A percentile compares a stretch with the other conserved stretches of the same genome.
These are phyloP conservation scores for Rhodinocichla rosea DNA, from an alignment of 2,113 vertebrate species.

Conservation along the genomic window DNA sequence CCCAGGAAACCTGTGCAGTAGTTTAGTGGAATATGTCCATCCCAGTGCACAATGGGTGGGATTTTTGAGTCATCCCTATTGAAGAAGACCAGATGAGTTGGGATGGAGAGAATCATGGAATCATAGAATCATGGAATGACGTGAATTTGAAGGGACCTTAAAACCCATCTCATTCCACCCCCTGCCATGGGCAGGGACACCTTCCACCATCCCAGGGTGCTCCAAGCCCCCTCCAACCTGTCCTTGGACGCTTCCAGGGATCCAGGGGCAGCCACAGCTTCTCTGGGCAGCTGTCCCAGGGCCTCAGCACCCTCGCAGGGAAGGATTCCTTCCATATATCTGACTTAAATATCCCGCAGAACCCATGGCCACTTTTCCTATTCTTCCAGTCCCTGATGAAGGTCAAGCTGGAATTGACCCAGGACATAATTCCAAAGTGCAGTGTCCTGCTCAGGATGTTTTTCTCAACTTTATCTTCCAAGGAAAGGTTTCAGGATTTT, in stretches of 20 bases:
- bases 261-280: neutral
- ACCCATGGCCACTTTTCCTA: neutral
- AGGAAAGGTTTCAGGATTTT: neutral
- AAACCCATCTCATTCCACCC: neutral
- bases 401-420: neutral
- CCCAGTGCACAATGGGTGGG: neutral
- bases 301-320: accelerated
- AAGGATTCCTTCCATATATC: neutral
- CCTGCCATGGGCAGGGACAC: neutral
- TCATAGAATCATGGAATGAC: neutral
- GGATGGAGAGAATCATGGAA: neutral
- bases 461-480: neutral
- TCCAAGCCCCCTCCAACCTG: accelerated
- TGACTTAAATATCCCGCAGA: neutral
- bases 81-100: neutral
- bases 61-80: neutral
- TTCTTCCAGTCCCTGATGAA: neutral
- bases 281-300: neutral
- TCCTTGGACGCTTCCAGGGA: neutral
- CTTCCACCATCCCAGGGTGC: accelerated
- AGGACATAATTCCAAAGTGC: neutral
- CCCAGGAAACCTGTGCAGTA: neutral
- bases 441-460: neutral
- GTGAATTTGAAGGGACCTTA: neutral
- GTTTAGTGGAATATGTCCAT: neutral